phyloP scores from a whole-genome alignment of 2,888 invertebrate genomes.

The Myathropa florea region DNA sequence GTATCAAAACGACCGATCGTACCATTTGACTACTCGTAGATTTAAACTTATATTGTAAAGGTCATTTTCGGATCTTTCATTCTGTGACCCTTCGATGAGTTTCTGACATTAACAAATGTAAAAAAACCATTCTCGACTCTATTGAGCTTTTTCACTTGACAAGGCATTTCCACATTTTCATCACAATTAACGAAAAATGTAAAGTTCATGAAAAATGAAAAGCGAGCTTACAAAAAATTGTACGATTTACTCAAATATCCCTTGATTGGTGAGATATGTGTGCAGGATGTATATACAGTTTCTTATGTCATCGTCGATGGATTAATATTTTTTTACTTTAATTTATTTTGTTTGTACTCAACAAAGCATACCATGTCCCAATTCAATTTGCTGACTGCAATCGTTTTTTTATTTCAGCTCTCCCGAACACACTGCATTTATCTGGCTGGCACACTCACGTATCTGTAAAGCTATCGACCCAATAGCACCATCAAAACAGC shows the following conservation, averaged over 20 bases:
- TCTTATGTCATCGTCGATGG: constrained; percentile 24
- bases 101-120: too few relatives aligned
- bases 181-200: background rate
- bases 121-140: too few relatives aligned
- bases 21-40: too few relatives aligned
- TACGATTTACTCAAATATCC: background rate
- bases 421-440: constrained; percentile 55
- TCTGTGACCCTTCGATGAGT: too few relatives aligned
- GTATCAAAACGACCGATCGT: too few relatives aligned
- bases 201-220: background rate
- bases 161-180: background rate
- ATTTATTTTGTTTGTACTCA: constrained; percentile 2
- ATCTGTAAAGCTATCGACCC: constrained; percentile 25
- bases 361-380: constrained; percentile 39
- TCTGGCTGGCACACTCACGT: constrained; percentile 48
- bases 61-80: too few relatives aligned
- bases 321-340: background rate
- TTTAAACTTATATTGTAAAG: too few relatives aligned
- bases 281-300: background rate
- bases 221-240: background rate
- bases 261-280: background rate
- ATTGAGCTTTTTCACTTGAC: too few relatives aligned
- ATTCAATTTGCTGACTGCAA: constrained; percentile 53
- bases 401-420: constrained; percentile 28
- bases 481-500: constrained; percentile 18